Evolutionary conservation across 2,113 vertebrate species (phyloP).

Genomic region (Rhea pennata): DNA sequence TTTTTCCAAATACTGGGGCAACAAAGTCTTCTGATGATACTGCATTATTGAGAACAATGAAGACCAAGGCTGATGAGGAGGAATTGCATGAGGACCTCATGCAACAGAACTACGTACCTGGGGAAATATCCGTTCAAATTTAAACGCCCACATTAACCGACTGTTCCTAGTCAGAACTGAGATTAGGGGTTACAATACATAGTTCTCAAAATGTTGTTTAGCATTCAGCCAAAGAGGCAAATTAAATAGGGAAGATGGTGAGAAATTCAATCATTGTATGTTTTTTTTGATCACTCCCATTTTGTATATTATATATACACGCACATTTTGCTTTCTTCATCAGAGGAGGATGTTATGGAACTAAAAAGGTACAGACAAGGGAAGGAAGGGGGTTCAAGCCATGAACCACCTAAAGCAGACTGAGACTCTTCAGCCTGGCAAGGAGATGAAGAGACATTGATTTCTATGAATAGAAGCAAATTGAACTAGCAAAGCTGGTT

Average conservation of each 20-base stretch:
- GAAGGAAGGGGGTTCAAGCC: accelerated
- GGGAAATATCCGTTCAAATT: background rate
- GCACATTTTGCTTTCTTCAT: background rate
- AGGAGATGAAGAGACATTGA: background rate
- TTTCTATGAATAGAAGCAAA: background rate
- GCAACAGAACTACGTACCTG: background rate
- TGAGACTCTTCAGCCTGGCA: background rate
- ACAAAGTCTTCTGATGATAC: background rate
- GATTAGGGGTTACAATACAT: background rate
- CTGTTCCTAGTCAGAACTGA: background rate
- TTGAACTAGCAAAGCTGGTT: background rate
- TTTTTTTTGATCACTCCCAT: background rate
- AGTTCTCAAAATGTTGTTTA: background rate
- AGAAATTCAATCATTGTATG: background rate
- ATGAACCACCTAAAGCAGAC: background rate
- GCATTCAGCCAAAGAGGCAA: background rate
- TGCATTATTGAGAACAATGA: background rate
- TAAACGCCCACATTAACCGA: background rate
- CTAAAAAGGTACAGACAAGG: background rate
- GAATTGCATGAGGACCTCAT: background rate
- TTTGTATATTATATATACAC: background rate
- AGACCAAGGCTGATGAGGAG: background rate
- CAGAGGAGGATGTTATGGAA: background rate
- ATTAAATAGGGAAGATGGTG: background rate
- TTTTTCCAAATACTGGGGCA: background rate